Evolutionary conservation across 2,797 vertebrate genomes (phyloP), one percentile per base, ranked within the genome.

Genomic region (Hylomyscus alleni): DNA sequence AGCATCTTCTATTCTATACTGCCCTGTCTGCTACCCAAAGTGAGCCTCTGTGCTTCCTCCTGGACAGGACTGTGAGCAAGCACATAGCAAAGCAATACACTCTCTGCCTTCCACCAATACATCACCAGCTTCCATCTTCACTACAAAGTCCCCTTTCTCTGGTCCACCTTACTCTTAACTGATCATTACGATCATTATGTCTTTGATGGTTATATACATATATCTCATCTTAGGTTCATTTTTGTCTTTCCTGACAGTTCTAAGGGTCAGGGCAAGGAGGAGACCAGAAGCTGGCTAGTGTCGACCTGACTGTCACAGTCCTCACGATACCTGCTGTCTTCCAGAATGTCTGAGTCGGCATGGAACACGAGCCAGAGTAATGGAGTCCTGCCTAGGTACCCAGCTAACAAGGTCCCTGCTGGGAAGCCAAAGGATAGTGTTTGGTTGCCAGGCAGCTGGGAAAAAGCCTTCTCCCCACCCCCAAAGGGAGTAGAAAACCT

Each of bases 211-310:
- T n/a, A 69, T n/a, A 6, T n/a, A 69, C 17, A 6, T 2, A 37
- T 37, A 67, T 56, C 20, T 89, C 62, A 58, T 44, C 62, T 92
- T 86, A 97, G 52, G 87, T 29, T 77, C 52, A 78, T 81, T 15
- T 15, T 26, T 85, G 15, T 87, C 67, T 77, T 65, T 86, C n/a
- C 44, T 76, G 44, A 80, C 50, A 47, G 29, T 44, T 90, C 54
- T 87, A 62, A 73, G 22, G 6, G 15, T 31, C 56, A 60, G 12
- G n/a, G 20, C 77, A 78, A 84, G 37, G 26, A 73, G 13, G 24
- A 84, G 44, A 73, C 67, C 60, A 73, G 60, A 20, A 73, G 26
- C 26, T 73, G 22, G 26, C 20, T 52, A 65, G 60, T 13, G 17
- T 73, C 54, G 31, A 26, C 54, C 75, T n/a, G 31, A 56, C 8